Base-by-base conservation (phyloP, 2,797 vertebrate species). In the Typhlichthys subterraneus region DNA sequence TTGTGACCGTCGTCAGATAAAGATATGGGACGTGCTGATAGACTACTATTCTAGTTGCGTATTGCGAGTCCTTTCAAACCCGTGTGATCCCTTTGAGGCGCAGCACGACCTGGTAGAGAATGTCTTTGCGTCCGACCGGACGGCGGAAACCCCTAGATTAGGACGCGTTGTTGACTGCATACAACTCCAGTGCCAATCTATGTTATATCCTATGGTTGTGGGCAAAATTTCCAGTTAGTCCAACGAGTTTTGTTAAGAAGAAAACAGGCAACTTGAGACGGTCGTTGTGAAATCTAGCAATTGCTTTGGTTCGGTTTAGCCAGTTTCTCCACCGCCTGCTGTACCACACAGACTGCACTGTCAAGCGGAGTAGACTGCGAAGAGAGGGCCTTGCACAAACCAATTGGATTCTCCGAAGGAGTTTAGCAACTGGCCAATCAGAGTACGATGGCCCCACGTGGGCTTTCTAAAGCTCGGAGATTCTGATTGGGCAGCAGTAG, bases 321-420 rank as follows among this genome's bases (percentile, higher is more conserved):
- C 85, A 65, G 90, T 72, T 90, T 79, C 82, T 84, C 79, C 84
- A 87, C 87, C 87, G 89, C 88, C 79, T 87, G 82, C 91, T 71
- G 87, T 92, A 88, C 94, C 94, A 94, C 94, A 94, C 94, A 94
- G 91, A 92, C 94, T 92, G 91, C 87, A 84, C 88, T 86, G 90
- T 93, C 94, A 94, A 91, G 92, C 92, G 93, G 93, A 92, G 88
- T 88, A 87, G 88, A 91, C 94, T 88, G 93, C 89, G 86, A 93
- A 88, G 91, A 93, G 91, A 93, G 89, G 88, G 87, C 84, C 84
- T 71, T 67, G 81, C 82, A 53, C 81, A 70, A 64, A 74, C 94
- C 94, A 95, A 94, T 94, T 83, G 70, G 82, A 69, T 75, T 79
- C 77, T 86, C 75, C 76, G 85, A 81, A 90, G 52, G 67, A 79